phyloP scores from a whole-genome alignment of 2,797 vertebrate genomes.

The Darevskia nairensis region DNA sequence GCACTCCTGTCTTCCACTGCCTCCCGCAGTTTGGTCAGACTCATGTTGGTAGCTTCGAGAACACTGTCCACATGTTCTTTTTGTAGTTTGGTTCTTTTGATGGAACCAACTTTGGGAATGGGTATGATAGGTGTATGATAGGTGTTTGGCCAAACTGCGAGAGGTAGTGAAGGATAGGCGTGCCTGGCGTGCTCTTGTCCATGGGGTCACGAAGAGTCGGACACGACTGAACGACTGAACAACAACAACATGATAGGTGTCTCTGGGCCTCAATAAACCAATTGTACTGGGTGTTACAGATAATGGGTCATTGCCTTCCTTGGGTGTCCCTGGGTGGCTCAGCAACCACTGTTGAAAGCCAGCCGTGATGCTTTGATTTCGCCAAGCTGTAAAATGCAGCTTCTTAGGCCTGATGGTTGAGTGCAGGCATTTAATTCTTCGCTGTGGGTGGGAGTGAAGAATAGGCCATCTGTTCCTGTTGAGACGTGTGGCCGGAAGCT shows the following conservation, averaged over 20 bases:
- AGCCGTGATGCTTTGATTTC: not conserved
- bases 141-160: too few species aligned
- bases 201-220: too few species aligned
- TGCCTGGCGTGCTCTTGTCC: too few species aligned
- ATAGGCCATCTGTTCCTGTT: constrained; percentile 7
- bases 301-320: not conserved
- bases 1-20: too few species aligned
- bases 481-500: not conserved
- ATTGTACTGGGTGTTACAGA: not conserved
- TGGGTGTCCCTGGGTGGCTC: accelerated
- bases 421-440: constrained; percentile 7
- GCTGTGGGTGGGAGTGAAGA: not conserved
- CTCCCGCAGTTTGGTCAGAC: too few species aligned
- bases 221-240: too few species aligned
- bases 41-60: too few species aligned
- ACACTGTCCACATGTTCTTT: not conserved
- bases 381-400: not conserved
- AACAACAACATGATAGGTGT: not conserved
- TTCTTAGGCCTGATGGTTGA: not conserved
- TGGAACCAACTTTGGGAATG: not conserved
- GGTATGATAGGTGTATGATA: not conserved
- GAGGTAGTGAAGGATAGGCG: too few species aligned
- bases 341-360: not conserved
- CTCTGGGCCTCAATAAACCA: not conserved
- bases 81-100: not conserved